phyloP scores from a whole-genome alignment of 2,888 invertebrate genomes.

The Pammene aurita region DNA sequence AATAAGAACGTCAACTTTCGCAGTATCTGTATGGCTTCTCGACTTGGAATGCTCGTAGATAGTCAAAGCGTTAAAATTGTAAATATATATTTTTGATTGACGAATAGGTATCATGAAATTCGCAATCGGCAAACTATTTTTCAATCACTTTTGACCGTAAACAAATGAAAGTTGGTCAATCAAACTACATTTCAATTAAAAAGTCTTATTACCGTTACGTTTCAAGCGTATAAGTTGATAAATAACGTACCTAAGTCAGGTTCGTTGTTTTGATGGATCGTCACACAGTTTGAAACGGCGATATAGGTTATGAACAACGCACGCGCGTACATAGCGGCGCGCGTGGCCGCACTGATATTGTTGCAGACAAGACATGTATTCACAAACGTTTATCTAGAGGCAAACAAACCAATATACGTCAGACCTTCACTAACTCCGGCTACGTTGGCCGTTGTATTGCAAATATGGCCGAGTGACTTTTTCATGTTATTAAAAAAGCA shows the following conservation, averaged over 20 bases:
- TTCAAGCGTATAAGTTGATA: constrained; percentile 25
- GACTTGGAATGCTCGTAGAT: background rate
- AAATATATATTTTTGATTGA: background rate
- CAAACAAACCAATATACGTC: background rate
- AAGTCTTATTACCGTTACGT: constrained; percentile 16
- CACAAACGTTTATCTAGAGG: background rate
- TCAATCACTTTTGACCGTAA: background rate
- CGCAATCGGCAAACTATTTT: constrained; percentile 7
- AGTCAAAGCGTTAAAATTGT: background rate
- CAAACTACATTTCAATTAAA: constrained; percentile 1
- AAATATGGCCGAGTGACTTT: no score
- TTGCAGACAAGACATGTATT: constrained; percentile 29
- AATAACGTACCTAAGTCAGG: constrained; percentile 29
- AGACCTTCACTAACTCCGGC: background rate
- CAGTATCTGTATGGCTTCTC: background rate
- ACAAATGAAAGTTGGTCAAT: background rate
- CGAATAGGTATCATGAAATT: background rate
- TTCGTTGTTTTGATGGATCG: constrained; percentile 32
- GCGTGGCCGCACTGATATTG: constrained; percentile 42
- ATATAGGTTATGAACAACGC: constrained; percentile 30
- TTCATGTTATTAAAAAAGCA: no score
- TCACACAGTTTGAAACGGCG: constrained; percentile 41
- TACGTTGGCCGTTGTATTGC: no score
- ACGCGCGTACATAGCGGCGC: constrained; percentile 45
- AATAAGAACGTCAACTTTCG: no score